These are phyloP conservation scores for Mesocricetus auratus DNA, from an alignment of 2,113 vertebrate genomes.

Conservation along the genomic window DNA sequence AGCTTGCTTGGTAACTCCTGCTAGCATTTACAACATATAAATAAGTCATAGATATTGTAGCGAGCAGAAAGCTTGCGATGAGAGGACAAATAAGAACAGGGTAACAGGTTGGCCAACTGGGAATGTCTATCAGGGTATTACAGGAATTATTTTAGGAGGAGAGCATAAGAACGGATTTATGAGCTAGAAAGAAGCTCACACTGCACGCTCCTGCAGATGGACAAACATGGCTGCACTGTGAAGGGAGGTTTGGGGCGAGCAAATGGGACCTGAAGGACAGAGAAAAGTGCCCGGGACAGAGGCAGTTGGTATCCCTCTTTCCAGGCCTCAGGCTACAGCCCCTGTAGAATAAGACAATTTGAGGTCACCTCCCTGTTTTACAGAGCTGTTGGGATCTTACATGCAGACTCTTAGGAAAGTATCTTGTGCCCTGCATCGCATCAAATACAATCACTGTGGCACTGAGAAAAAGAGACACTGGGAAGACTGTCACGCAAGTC, in stretches of 20 bases:
- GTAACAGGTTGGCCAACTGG: background rate
- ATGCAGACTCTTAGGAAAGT: background rate
- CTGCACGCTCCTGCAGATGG: accelerated
- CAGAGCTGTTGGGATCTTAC: accelerated
- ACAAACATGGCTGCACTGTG: accelerated
- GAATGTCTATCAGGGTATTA: background rate
- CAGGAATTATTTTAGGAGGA: conserved; percentile 22
- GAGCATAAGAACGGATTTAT: background rate
- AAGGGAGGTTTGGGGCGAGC: background rate
- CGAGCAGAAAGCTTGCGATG: background rate
- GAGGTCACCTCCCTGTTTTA: accelerated
- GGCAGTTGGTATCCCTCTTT: background rate
- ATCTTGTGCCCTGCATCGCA: background rate
- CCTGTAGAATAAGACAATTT: accelerated
- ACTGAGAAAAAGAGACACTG: accelerated
- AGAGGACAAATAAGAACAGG: background rate
- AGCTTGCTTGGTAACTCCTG: background rate
- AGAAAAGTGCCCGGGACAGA: background rate
- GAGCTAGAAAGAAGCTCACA: background rate
- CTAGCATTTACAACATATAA: background rate
- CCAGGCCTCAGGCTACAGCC: background rate
- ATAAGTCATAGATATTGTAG: background rate
- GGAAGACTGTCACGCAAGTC: background rate
- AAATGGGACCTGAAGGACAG: too few species aligned
- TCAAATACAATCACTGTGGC: background rate